Evolutionary conservation across 2,797 vertebrate species (phyloP).

Genomic region (Chromobotia macracanthus): DNA sequence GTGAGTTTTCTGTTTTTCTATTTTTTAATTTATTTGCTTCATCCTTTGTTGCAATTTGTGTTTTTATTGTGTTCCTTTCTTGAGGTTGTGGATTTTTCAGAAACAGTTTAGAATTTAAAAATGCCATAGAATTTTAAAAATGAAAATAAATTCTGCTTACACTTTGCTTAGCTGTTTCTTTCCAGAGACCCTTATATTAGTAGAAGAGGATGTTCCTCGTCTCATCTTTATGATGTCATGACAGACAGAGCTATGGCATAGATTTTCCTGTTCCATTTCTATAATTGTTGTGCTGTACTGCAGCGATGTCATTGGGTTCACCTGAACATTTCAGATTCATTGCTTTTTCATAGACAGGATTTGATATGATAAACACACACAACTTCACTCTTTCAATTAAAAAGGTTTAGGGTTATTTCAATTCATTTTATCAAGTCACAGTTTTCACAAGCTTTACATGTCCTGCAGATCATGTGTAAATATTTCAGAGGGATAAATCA

Average conservation of each 20-base stretch:
- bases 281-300: not conserved
- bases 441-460: not conserved
- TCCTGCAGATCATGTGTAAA: conserved; percentile 25
- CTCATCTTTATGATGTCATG: conserved; percentile 38
- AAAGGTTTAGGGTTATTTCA: not conserved
- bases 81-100: too few relatives aligned
- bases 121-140: not conserved
- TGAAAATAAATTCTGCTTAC: not conserved
- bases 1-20: too few relatives aligned
- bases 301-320: conserved; percentile 26
- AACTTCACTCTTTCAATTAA: too few relatives aligned
- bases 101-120: too few relatives aligned
- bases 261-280: not conserved
- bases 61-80: too few relatives aligned
- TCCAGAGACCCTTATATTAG: not conserved
- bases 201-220: conserved; percentile 3
- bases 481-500: conserved; percentile 61
- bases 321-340: not conserved
- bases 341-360: too few relatives aligned
- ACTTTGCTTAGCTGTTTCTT: not conserved
- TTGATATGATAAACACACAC: too few relatives aligned
- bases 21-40: too few relatives aligned
- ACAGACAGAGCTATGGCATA: conserved; percentile 18
- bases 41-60: too few relatives aligned
- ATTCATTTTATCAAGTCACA: not conserved